phyloP scores from a whole-genome alignment of 2,888 invertebrate genomes.

The Himalopsyche anomala region DNA sequence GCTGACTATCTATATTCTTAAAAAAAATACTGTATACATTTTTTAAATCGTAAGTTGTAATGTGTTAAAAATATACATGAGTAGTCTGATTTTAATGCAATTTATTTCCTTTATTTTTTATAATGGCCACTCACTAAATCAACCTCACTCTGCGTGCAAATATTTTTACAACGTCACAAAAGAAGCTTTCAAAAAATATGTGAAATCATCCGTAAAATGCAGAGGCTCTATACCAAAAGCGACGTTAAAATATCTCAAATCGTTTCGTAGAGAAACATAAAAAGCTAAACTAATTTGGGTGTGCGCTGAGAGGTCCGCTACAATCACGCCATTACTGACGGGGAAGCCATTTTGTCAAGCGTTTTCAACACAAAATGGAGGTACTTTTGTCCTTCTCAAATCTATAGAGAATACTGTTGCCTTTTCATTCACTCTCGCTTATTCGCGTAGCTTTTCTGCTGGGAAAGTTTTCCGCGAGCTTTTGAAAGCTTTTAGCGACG shows the following conservation, averaged over 20 bases:
- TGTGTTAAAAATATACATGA: too few species aligned
- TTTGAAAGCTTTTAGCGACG: conserved; percentile 65
- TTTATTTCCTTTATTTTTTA: background rate
- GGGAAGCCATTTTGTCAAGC: conserved; percentile 59
- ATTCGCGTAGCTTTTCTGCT: conserved; percentile 48
- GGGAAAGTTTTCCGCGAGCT: conserved; percentile 62
- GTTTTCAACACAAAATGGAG: conserved; percentile 48
- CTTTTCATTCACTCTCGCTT: background rate
- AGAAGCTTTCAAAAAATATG: conserved; percentile 20
- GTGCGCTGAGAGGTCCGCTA: conserved; percentile 52
- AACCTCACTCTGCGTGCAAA: background rate
- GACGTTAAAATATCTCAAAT: conserved; percentile 45
- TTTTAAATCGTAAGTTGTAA: too few species aligned
- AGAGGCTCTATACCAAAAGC: conserved; percentile 19
- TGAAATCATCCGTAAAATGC: background rate
- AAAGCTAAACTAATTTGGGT: conserved; percentile 57
- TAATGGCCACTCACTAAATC: conserved; percentile 6
- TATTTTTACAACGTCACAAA: conserved; percentile 25
- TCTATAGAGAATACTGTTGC: background rate
- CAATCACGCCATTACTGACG: conserved; percentile 62
- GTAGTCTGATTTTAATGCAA: background rate
- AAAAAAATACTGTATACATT: too few species aligned
- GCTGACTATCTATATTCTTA: too few species aligned
- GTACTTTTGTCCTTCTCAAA: conserved; percentile 48
- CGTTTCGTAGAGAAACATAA: conserved; percentile 48